phyloP scores from a whole-genome alignment of 2,113 vertebrate species.

The Colinus virginianus region DNA sequence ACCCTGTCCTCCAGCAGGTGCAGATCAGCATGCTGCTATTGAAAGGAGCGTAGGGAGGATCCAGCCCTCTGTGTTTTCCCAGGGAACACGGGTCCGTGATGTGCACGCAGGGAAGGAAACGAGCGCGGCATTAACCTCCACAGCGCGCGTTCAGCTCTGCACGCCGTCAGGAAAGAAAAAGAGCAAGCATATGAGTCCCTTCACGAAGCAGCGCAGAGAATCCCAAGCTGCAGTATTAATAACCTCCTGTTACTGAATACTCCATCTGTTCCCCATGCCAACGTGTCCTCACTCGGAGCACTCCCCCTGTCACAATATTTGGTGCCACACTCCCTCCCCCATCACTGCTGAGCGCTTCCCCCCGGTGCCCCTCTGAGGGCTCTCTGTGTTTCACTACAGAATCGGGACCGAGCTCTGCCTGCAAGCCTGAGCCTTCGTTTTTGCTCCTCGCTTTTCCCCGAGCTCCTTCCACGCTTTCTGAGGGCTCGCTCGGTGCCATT shows the following conservation, averaged over 20 bases:
- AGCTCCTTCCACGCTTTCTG: not conserved
- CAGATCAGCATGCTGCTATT: not conserved
- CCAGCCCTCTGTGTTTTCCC: not conserved
- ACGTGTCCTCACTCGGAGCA: slow-evolving; percentile 74
- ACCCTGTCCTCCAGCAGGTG: slow-evolving; percentile 26
- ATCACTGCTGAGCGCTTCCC: slow-evolving; percentile 58
- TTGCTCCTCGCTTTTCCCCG: not conserved
- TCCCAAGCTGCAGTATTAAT: slow-evolving; percentile 77
- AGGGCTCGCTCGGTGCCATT: slow-evolving; percentile 11
- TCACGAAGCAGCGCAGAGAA: slow-evolving; percentile 60
- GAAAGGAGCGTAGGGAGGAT: not conserved
- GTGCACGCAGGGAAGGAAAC: not conserved
- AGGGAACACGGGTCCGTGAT: not conserved
- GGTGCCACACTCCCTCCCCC: slow-evolving; percentile 65
- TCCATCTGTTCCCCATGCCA: slow-evolving; percentile 77
- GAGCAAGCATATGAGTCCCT: slow-evolving; percentile 75
- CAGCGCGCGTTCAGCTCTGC: not conserved
- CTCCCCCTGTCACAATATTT: slow-evolving; percentile 79
- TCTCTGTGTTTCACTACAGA: not conserved
- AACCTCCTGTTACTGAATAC: slow-evolving; percentile 76
- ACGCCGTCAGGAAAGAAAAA: slow-evolving; percentile 59
- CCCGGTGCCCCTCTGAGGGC: slow-evolving; percentile 34
- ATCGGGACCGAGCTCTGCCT: not conserved
- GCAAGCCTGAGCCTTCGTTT: not conserved
- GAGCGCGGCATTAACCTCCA: not conserved